Evolutionary conservation across 1,140 invertebrate genomes (phyloP), one percentile per base, ranked within the genome.

Genomic region (Trypoxylus dichotomus): DNA sequence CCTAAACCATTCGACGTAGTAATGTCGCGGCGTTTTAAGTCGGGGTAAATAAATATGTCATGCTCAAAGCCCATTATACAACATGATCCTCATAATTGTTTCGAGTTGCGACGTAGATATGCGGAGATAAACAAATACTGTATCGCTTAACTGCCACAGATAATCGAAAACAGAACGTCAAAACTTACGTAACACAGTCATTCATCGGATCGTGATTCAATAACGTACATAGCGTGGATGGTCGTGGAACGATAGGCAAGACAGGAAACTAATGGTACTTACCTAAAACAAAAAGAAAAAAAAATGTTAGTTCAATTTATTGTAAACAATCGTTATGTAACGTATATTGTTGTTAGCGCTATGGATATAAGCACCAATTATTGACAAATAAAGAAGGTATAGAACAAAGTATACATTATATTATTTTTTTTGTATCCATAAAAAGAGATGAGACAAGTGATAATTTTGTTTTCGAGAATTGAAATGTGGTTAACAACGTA

Each of bases 171-270:
- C 60, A 68, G 21, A 68, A 68, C 60, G 60, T 68, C 27, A 68
- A 27, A 29, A 68, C 60, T 68, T 68, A 68, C 60, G 24, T 24
- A 68, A 68, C 60, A 29, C 27, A 58, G 47, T 68, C 60, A 68
- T 68, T 68, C 60, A 68, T 68, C 21, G 60, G 27, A 68, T 68
- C 60, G 60, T 68, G 60, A 68, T 68, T 68, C 60, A 68, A 68
- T 68, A 68, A 68, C 60, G 60, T 68, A 68, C 24, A 27, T 68
- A 68, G 27, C 21, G 60, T 68, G 60, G 19, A 68, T 7, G 60
- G 19, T 68, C 60, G 60, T 68, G 60, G 60, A 68, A 68, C 60
- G 60, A 29, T 24, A 27, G 60, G 60, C 60, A 68, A 27, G 21
- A 29, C 60, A 24, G 60, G 60, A 68, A 68, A 15, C 60, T 68